Percentiles rank a stretch among this genome's conserved stretches.
These are phyloP conservation scores for Ochropleura plecta DNA, from an alignment of 2,888 invertebrate species.

Conservation along the genomic window DNA sequence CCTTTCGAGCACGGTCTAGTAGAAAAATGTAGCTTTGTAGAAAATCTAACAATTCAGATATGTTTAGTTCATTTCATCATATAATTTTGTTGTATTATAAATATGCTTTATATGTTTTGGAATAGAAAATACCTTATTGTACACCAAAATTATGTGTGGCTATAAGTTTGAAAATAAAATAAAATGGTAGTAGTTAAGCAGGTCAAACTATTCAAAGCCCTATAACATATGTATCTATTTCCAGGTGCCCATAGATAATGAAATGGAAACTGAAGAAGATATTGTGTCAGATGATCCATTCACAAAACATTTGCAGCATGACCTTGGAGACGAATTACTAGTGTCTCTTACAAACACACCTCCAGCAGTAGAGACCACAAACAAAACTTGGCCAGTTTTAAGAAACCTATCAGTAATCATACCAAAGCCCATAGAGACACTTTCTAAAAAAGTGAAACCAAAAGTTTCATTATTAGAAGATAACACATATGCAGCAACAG, in stretches of 20 bases:
- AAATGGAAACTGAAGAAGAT: conserved; percentile 72
- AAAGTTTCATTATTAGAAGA: conserved; percentile 90
- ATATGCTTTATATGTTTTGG: no score
- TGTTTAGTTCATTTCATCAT: neutral
- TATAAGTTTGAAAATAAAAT: neutral
- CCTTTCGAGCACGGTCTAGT: neutral
- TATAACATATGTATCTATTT: conserved; percentile 32
- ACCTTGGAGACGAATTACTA: conserved; percentile 92
- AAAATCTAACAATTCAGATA: neutral
- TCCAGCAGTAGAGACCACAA: conserved; percentile 78
- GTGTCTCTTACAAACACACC: conserved; percentile 90
- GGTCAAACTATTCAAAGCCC: neutral
- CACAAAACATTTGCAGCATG: conserved; percentile 92
- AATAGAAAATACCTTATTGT: no score
- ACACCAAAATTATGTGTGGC: neutral
- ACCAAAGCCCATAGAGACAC: conserved; percentile 83
- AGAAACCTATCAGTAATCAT: conserved; percentile 91
- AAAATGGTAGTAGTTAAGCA: neutral
- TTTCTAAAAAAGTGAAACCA: conserved; percentile 76
- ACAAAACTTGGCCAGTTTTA: conserved; percentile 91
- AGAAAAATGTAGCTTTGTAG: neutral
- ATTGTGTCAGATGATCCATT: conserved; percentile 91
- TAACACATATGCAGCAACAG: conserved; percentile 89
- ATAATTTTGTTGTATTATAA: neutral
- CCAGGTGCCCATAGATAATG: conserved; percentile 71